Conservation (phyloP, 2,797 vertebrate species). For the Amphiprion clarkii region DNA sequence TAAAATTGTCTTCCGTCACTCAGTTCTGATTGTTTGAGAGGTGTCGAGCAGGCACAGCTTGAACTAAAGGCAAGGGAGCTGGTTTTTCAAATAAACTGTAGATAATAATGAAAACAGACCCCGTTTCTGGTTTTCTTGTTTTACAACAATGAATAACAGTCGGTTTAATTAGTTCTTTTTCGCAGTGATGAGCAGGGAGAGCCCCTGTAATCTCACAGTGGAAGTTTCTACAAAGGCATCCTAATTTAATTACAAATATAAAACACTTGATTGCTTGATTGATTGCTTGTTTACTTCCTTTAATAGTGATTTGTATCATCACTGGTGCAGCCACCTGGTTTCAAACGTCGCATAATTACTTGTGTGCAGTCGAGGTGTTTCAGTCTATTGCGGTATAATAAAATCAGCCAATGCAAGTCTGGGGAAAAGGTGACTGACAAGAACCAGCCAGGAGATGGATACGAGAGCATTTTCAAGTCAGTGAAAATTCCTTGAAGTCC, state of each 20-base stretch:
- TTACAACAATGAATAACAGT: background rate
- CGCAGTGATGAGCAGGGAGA: background rate
- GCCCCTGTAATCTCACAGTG: background rate
- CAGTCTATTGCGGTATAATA: background rate
- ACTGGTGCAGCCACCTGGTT: too few species aligned
- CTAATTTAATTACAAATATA: background rate
- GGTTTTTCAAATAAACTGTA: background rate
- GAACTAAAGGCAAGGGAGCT: background rate
- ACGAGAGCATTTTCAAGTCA: conserved; percentile 15
- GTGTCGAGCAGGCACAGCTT: background rate
- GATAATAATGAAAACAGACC: background rate
- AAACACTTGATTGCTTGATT: background rate
- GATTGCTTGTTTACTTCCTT: too few species aligned
- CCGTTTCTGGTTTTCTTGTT: too few species aligned
- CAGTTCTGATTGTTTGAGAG: background rate
- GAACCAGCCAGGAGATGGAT: background rate
- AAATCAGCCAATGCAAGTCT: conserved; percentile 2
- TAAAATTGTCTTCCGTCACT: background rate
- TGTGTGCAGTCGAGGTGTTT: conserved; percentile 4
- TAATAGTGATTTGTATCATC: too few species aligned
- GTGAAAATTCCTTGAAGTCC: conserved; percentile 1
- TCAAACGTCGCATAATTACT: conserved; percentile 13
- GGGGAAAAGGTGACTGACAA: conserved; percentile 1
- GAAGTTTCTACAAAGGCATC: background rate
- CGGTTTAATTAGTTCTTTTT: too few species aligned